phyloP scores from a whole-genome alignment of 2,888 invertebrate species.

The Dolichopus griseipennis region DNA sequence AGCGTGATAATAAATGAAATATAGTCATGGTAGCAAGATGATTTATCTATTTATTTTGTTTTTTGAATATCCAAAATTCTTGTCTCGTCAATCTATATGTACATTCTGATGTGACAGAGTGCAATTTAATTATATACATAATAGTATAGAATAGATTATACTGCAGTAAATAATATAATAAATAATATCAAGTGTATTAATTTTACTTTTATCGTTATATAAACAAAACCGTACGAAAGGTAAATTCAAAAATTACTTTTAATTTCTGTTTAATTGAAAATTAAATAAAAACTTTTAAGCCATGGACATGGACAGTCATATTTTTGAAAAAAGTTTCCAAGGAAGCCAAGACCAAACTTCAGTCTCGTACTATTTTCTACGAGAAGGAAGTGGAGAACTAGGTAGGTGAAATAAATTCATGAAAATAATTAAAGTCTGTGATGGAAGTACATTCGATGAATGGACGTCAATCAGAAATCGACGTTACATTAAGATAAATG shows the following conservation, averaged over 20 bases:
- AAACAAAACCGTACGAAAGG: slow-evolving; percentile 2
- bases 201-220: slow-evolving; percentile 2
- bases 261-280: slow-evolving; percentile 4
- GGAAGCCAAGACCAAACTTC: neutral
- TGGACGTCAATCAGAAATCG: slow-evolving; percentile 2
- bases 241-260: neutral
- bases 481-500: slow-evolving; percentile 8
- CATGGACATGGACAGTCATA: too few species aligned
- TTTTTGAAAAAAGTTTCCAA: neutral
- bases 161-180: too few species aligned
- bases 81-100: too few species aligned
- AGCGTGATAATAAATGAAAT: too few species aligned
- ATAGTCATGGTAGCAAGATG: too few species aligned
- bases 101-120: too few species aligned
- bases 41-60: too few species aligned
- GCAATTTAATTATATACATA: too few species aligned
- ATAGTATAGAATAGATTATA: too few species aligned
- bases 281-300: slow-evolving; percentile 2
- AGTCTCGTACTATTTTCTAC: neutral
- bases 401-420: slow-evolving; percentile 1
- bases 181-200: slow-evolving; percentile 8
- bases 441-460: slow-evolving; percentile 5
- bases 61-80: too few species aligned
- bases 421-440: slow-evolving; percentile 7
- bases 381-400: slow-evolving; percentile 4